Percentiles rank a stretch among this genome's conserved stretches.
Conservation (phyloP, 2,113 vertebrate genomes). For the Antigone vipio region DNA sequence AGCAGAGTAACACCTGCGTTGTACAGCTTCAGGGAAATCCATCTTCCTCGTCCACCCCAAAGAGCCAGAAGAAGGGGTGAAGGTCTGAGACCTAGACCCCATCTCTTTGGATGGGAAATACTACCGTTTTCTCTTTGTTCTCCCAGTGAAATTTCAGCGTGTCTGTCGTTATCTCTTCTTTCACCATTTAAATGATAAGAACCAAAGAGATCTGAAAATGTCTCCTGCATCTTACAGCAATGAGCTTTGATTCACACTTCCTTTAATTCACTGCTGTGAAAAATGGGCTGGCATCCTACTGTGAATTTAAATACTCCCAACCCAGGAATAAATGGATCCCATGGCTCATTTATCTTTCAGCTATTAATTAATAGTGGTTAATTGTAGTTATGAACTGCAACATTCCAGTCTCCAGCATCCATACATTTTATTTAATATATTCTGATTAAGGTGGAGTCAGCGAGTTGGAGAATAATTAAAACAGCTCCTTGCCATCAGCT, state of each 20-base stretch:
- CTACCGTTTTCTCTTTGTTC: neutral
- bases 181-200: neutral
- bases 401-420: conserved; percentile 72
- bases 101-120: neutral
- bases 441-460: conserved; percentile 59
- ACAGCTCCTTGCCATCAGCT: conserved; percentile 24
- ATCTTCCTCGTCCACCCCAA: neutral
- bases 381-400: conserved; percentile 82
- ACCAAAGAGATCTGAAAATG: conserved; percentile 8
- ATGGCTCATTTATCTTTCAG: conserved; percentile 79
- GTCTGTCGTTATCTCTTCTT: neutral
- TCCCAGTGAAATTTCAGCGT: neutral
- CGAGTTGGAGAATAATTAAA: conserved; percentile 49
- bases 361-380: conserved; percentile 84
- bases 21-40: neutral
- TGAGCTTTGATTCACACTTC: conserved; percentile 59
- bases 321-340: conserved; percentile 74
- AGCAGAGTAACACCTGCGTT: neutral
- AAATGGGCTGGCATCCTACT: conserved; percentile 76
- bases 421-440: conserved; percentile 80
- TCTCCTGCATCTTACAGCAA: neutral
- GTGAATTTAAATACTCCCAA: conserved; percentile 82
- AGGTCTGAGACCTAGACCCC: neutral
- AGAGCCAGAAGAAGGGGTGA: neutral
- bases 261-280: conserved; percentile 77